phyloP scores from a whole-genome alignment of 1,140 invertebrate genomes.

The Panulirus ornatus region DNA sequence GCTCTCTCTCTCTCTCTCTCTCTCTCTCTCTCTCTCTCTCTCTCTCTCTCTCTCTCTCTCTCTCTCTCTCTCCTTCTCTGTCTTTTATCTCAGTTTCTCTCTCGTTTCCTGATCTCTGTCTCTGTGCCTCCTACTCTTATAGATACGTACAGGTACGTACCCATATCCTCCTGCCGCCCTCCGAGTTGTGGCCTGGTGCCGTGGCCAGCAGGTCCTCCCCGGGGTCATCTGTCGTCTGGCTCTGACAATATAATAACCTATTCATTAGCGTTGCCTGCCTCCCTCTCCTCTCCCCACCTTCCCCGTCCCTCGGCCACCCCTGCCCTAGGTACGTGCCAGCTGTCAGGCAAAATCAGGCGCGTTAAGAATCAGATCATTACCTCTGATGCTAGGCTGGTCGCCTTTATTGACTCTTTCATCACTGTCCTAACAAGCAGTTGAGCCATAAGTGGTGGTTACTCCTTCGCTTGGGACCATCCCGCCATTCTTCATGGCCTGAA shows the following conservation, averaged over 20 bases:
- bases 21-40: neutral
- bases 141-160: too few species aligned
- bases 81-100: neutral
- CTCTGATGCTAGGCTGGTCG: slow-evolving; percentile 18
- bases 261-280: slow-evolving; percentile 21
- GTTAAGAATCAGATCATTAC: slow-evolving; percentile 51
- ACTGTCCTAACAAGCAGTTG: slow-evolving; percentile 31
- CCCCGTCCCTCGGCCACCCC: neutral
- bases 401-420: slow-evolving; percentile 26
- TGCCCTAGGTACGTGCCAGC: neutral
- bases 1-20: neutral
- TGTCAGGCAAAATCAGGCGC: slow-evolving; percentile 23
- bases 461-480: neutral
- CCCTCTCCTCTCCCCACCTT: neutral
- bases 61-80: slow-evolving; percentile 13
- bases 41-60: neutral
- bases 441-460: neutral
- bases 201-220: too few species aligned
- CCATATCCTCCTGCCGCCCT: neutral
- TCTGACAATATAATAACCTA: slow-evolving; percentile 30
- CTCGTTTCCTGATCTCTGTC: neutral
- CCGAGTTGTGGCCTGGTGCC: too few species aligned
- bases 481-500: slow-evolving; percentile 21
- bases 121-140: neutral
- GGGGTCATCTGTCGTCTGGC: slow-evolving; percentile 24